These are phyloP conservation scores for Drosophila rufa DNA, from an alignment of 1,140 invertebrate species.

Conservation along the genomic window DNA sequence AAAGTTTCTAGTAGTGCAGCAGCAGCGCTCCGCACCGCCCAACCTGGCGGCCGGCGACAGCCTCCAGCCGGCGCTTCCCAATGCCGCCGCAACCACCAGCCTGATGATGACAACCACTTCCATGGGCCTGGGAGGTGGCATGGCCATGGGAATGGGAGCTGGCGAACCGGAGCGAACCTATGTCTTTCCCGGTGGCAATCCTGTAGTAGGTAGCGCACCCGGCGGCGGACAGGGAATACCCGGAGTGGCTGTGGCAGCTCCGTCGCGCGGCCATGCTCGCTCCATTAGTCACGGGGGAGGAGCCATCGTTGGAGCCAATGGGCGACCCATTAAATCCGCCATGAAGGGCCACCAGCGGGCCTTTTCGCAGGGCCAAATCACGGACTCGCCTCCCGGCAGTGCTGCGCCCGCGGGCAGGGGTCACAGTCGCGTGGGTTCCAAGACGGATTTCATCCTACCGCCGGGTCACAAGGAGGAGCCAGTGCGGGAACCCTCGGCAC, in stretches of 20 bases:
- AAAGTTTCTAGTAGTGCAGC: constrained; percentile 84
- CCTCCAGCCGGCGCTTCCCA: constrained; percentile 15
- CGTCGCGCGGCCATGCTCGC: constrained; percentile 88
- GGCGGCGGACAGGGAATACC: constrained; percentile 65
- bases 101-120: constrained; percentile 48
- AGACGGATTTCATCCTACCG: constrained; percentile 94
- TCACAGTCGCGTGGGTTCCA: constrained; percentile 92
- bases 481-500: constrained; percentile 85
- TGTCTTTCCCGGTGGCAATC: constrained; percentile 86
- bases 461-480: constrained; percentile 89
- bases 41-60: constrained; percentile 57
- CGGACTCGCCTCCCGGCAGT: constrained; percentile 86
- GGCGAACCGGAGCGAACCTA: constrained; percentile 87
- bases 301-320: constrained; percentile 85
- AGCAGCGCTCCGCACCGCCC: constrained; percentile 79
- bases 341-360: constrained; percentile 91
- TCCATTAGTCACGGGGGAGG: constrained; percentile 92
- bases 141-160: neutral
- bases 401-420: constrained; percentile 86
- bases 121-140: constrained; percentile 12
- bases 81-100: constrained; percentile 27
- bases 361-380: constrained; percentile 94
- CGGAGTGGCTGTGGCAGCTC: constrained; percentile 60
- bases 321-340: constrained; percentile 89
- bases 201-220: constrained; percentile 62